A percentile compares a stretch with the other conserved stretches of the same genome.
Conservation (phyloP, 2,113 vertebrate species). For the Pluvialis apricaria region DNA sequence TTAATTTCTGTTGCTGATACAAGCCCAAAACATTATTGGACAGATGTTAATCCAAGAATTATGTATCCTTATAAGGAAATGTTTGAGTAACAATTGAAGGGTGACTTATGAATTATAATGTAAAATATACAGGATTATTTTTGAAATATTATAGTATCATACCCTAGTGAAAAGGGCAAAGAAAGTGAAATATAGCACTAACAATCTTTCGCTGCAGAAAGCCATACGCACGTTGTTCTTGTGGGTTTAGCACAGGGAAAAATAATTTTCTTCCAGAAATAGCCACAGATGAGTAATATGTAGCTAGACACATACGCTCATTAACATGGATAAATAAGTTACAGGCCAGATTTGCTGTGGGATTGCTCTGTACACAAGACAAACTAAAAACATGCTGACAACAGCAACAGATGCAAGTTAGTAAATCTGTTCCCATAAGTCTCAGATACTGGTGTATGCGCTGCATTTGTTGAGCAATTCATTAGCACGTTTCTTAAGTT, state of each 20-base stretch:
- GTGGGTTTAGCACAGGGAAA: background rate
- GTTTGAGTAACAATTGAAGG: background rate
- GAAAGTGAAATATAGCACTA: background rate
- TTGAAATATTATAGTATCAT: background rate
- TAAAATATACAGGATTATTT: background rate
- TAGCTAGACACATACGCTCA: background rate
- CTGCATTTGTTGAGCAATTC: background rate
- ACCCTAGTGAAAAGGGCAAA: background rate
- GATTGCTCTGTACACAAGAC: background rate
- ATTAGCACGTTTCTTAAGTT: background rate
- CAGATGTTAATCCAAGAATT: background rate
- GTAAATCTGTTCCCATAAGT: background rate
- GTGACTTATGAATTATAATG: background rate
- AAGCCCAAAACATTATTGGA: background rate
- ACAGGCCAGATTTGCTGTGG: background rate
- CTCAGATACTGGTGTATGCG: background rate
- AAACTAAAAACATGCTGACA: background rate
- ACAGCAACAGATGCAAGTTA: background rate
- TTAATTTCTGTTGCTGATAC: background rate
- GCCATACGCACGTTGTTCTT: background rate
- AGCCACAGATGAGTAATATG: background rate
- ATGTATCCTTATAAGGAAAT: background rate
- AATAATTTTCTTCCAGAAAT: background rate
- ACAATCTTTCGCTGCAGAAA: background rate
- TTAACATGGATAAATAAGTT: background rate